These are phyloP conservation scores for Cantharis flavilabris DNA, from an alignment of 2,888 invertebrate genomes.

Conservation along the genomic window DNA sequence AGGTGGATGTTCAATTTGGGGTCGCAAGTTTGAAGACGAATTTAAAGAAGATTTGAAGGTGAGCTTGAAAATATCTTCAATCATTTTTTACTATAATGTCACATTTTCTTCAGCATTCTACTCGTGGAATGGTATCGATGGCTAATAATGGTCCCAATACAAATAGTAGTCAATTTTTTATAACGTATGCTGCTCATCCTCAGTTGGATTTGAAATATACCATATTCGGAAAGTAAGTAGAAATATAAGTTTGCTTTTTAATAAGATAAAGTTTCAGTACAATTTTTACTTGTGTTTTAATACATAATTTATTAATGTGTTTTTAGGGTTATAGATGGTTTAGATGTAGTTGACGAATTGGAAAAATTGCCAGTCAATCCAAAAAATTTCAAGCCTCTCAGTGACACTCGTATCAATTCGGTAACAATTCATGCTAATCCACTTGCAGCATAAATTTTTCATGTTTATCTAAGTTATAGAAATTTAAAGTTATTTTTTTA, in stretches of 20 bases:
- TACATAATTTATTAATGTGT: not conserved
- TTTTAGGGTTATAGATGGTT: conserved; percentile 93
- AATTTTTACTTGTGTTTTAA: no score
- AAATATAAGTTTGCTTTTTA: not conserved
- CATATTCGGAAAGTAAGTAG: conserved; percentile 86
- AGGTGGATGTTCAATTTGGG: conserved; percentile 97
- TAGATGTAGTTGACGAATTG: conserved; percentile 92
- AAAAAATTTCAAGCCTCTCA: conserved; percentile 87
- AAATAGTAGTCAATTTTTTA: conserved; percentile 98
- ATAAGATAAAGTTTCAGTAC: not conserved
- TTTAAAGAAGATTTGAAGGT: conserved; percentile 92
- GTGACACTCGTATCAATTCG: conserved; percentile 83
- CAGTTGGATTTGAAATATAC: conserved; percentile 98
- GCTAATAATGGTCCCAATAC: conserved; percentile 98
- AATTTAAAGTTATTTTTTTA: not conserved
- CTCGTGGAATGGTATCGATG: conserved; percentile 92
- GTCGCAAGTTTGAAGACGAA: conserved; percentile 95
- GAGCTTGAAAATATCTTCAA: conserved; percentile 26
- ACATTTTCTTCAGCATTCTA: conserved; percentile 70
- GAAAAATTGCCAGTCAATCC: conserved; percentile 95
- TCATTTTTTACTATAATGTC: not conserved
- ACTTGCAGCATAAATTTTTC: conserved; percentile 72
- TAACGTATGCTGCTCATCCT: conserved; percentile 91
- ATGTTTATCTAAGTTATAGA: not conserved
- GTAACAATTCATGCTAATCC: conserved; percentile 99